Evolutionary conservation across 2,797 vertebrate species (phyloP).

Genomic region (Eidolon dupreanum): DNA sequence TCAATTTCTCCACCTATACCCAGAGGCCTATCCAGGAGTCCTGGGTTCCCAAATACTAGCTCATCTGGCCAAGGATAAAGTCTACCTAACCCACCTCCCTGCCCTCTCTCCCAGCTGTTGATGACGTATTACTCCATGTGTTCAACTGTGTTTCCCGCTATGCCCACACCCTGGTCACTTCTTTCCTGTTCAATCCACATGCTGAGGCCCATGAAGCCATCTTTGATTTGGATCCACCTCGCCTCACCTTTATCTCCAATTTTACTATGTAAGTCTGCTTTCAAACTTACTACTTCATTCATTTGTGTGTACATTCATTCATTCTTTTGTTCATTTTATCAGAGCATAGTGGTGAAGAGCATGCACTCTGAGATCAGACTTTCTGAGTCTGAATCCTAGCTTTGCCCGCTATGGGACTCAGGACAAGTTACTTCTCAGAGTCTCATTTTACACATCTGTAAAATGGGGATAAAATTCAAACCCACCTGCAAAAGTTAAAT

Average conservation of each 20-base stretch:
- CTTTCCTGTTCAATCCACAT: conserved; percentile 90
- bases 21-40: background rate
- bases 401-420: background rate
- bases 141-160: conserved; percentile 90
- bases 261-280: conserved; percentile 90
- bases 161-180: conserved; percentile 88
- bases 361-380: background rate
- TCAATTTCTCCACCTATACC: conserved; percentile 22
- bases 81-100: background rate
- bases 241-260: conserved; percentile 93
- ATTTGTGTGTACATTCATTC: background rate
- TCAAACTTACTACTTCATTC: background rate
- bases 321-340: background rate
- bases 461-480: conserved; percentile 41
- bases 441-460: conserved; percentile 42
- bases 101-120: conserved; percentile 84
- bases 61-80: background rate
- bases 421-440: conserved; percentile 1
- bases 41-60: background rate
- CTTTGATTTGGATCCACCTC: conserved; percentile 91
- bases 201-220: conserved; percentile 88
- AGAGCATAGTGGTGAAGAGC: background rate
- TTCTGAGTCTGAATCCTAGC: conserved; percentile 37
- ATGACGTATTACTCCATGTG: conserved; percentile 90
- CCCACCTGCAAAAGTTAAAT: background rate